Percentiles rank a stretch among this genome's conserved stretches.
phyloP scores from a whole-genome alignment of 2,113 vertebrate genomes.

The Nerophis ophidion region DNA sequence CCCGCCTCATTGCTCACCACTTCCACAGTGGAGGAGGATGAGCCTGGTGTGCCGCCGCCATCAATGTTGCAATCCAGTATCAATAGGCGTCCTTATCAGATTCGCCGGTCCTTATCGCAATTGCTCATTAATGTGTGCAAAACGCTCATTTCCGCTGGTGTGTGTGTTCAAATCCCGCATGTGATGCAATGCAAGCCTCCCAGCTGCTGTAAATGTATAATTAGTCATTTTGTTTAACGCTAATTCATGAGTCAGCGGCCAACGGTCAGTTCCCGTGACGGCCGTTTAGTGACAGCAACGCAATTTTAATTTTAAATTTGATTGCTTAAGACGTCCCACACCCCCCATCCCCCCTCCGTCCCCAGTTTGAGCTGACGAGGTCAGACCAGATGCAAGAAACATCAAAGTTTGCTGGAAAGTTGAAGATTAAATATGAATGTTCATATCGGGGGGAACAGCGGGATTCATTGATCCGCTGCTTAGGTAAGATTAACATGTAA shows the following conservation, averaged over 20 bases:
- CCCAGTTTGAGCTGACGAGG: not conserved
- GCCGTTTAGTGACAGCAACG: constrained; percentile 9
- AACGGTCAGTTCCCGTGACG: not conserved
- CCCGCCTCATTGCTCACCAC: constrained; percentile 24
- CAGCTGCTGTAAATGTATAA: constrained; percentile 27
- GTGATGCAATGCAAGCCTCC: constrained; percentile 1
- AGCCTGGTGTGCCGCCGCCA: constrained; percentile 45
- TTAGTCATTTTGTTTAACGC: constrained; percentile 13
- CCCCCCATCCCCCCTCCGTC: too few species aligned
- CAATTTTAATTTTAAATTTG: not conserved
- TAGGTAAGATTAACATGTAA: too few species aligned
- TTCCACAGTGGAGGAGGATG: constrained; percentile 25
- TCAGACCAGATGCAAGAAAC: not conserved
- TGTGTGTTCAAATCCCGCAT: not conserved
- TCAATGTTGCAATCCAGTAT: constrained; percentile 25
- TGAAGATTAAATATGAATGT: too few species aligned
- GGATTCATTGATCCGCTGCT: too few species aligned
- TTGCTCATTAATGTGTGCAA: constrained; percentile 28
- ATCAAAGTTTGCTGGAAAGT: too few species aligned
- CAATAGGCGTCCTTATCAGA: constrained; percentile 21
- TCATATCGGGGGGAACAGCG: too few species aligned
- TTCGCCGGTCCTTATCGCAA: constrained; percentile 25
- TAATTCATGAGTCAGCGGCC: constrained; percentile 28
- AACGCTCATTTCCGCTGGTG: constrained; percentile 8
- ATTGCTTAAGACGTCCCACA: not conserved